These are phyloP conservation scores for Lethrus apterus DNA, from an alignment of 1,140 invertebrate species.

Conservation along the genomic window DNA sequence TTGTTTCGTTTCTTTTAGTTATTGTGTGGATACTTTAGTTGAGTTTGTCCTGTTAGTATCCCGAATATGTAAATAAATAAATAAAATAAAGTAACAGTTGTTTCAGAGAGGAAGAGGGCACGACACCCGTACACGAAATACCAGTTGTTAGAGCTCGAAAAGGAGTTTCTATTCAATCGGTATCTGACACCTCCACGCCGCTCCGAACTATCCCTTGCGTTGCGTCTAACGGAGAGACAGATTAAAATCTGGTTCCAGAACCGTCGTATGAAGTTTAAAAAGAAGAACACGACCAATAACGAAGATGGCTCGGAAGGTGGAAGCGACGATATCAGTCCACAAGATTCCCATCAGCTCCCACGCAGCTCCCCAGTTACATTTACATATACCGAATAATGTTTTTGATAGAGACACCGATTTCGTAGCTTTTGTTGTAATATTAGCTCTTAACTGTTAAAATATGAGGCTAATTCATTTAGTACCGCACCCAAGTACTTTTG, in stretches of 20 bases:
- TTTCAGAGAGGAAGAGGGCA: conserved; percentile 82
- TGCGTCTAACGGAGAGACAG: conserved; percentile 91
- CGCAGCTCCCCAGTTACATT: no score
- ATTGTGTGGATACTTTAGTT: no score
- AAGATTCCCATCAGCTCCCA: conserved; percentile 75
- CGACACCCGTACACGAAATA: conserved; percentile 94
- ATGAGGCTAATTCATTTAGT: no score
- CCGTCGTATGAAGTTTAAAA: conserved; percentile 97
- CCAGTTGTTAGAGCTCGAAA: conserved; percentile 93
- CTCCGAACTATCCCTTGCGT: conserved; percentile 91
- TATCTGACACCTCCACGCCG: conserved; percentile 89
- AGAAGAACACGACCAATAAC: conserved; percentile 91
- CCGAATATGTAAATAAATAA: no score
- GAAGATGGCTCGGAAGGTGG: conserved; percentile 74
- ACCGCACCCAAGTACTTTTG: no score
- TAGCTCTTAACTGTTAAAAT: no score
- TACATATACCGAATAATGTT: no score
- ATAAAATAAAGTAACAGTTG: not conserved
- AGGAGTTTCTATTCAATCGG: conserved; percentile 96
- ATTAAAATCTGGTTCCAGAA: conserved; percentile 99
- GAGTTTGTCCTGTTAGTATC: no score
- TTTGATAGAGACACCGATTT: no score
- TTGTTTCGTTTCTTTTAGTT: no score
- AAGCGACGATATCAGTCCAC: conserved; percentile 76
- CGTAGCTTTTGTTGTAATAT: no score